Percentiles rank a stretch among this genome's conserved stretches.
These are phyloP conservation scores for Aelia acuminata DNA, from an alignment of 2,888 invertebrate genomes.

Conservation along the genomic window DNA sequence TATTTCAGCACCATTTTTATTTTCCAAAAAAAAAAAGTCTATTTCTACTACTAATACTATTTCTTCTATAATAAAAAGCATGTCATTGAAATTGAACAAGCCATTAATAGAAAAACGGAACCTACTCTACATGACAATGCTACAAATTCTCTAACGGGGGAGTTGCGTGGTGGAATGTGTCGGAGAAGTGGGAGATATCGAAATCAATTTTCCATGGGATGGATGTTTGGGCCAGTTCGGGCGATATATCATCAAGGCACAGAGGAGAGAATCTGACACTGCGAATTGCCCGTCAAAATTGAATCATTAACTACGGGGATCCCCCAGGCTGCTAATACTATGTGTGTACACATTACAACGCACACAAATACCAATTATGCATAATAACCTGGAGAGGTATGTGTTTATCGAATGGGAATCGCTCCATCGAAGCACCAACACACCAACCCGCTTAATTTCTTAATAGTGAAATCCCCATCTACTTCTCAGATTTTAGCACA, in stretches of 20 bases:
- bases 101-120: neutral
- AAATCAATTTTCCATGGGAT: slow-evolving; percentile 64
- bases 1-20: too few species aligned
- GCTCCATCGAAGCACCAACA: too few species aligned
- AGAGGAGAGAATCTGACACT: slow-evolving; percentile 15
- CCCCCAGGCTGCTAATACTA: slow-evolving; percentile 51
- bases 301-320: slow-evolving; percentile 63
- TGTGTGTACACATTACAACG: slow-evolving; percentile 64
- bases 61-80: neutral
- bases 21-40: too few species aligned
- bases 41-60: too few species aligned
- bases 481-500: too few species aligned
- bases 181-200: slow-evolving; percentile 58
- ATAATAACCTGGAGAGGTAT: slow-evolving; percentile 64
- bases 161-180: neutral
- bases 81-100: neutral
- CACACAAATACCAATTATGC: slow-evolving; percentile 65
- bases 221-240: slow-evolving; percentile 23
- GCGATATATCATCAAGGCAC: slow-evolving; percentile 31
- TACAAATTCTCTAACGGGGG: neutral
- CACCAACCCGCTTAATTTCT: slow-evolving; percentile 1
- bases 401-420: slow-evolving; percentile 64
- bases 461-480: neutral
- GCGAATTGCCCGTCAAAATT: slow-evolving; percentile 65
- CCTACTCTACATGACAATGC: neutral